Conservation (phyloP, 2,113 vertebrate genomes). For the Aplodontia rufa region DNA sequence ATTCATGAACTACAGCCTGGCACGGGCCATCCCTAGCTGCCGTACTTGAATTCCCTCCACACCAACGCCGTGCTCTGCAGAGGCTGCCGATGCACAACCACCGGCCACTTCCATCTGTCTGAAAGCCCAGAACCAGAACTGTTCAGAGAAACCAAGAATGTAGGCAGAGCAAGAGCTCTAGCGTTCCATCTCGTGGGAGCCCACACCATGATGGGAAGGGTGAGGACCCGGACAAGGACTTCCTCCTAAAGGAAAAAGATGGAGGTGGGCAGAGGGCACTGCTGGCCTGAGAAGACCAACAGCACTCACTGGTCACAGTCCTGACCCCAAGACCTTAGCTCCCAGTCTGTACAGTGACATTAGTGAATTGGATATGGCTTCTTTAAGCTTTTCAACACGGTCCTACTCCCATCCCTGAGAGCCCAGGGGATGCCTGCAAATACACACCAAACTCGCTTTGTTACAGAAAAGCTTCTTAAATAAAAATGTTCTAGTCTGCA, state of each 20-base stretch:
- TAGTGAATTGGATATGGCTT: background rate
- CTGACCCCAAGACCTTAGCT: background rate
- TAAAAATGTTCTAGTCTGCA: background rate
- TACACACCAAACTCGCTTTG: too few relatives aligned
- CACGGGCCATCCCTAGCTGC: background rate
- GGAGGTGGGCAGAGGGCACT: too few relatives aligned
- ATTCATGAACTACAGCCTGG: background rate
- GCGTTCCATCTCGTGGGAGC: background rate
- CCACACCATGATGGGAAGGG: background rate
- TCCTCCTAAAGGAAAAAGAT: background rate
- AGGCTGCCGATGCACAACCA: background rate
- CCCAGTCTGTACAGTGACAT: background rate
- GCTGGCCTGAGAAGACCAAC: background rate
- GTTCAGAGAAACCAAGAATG: background rate
- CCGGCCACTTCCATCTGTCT: too few relatives aligned
- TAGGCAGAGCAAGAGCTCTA: background rate
- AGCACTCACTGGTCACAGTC: rapidly evolving
- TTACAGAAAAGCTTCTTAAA: background rate
- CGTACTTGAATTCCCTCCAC: background rate
- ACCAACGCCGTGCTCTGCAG: background rate
- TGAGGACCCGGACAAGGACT: background rate
- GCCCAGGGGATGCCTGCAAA: background rate
- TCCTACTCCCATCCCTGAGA: background rate
- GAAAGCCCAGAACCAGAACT: background rate
- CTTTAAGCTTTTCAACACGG: background rate